Base-by-base conservation (phyloP, 2,888 invertebrate genomes). In the Tachina fera region DNA sequence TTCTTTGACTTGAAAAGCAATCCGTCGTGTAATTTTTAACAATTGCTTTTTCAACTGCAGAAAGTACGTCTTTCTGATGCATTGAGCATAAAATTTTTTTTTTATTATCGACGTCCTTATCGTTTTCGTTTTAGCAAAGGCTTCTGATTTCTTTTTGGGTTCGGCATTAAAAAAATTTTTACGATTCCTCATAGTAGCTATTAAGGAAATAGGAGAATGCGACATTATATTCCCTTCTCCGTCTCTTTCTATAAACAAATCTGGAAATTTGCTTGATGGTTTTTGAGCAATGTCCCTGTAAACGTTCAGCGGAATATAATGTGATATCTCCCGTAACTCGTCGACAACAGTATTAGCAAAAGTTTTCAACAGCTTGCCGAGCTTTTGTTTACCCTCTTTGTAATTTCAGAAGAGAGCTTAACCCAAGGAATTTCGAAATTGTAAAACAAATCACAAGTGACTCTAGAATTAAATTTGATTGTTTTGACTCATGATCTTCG, bases 201-300 rank as follows among this genome's bases (percentile, higher is more conserved):
- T 31, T 31, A 31, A 31, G 31, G 31, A 31, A 31, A 31, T 31
- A 31, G 31, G 31, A 31, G 31, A 31, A 31, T 4, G 31, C 45
- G 71, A 65, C 63, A 79, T 71, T 51, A 79, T 63, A 45, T 79
- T 79, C 4, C 72, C 79, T 31, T 79, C 79, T 19, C 53, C 45
- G 41, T 79, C 72, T 71, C 14, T 71, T 51, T 79, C 79, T 19
- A 71, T 61, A 79, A 79, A 71, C 9, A 71, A 63, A 53, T 79
- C 79, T 13, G 79, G 79, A 43, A 19, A 79, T 63, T 63, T 71
- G 14, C 41, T 41, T 45, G 53, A 2, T 22, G 80, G 67, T 6
- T 72, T 39, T 39, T 56, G 45, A 45, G 56, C 65, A 43, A 80
- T 58, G 3, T 39, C 68, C 45, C 53, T 78, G 60, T 78, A 61